Base-by-base conservation (phyloP, 2,113 vertebrate genomes). In the Aphelocoma coerulescens region DNA sequence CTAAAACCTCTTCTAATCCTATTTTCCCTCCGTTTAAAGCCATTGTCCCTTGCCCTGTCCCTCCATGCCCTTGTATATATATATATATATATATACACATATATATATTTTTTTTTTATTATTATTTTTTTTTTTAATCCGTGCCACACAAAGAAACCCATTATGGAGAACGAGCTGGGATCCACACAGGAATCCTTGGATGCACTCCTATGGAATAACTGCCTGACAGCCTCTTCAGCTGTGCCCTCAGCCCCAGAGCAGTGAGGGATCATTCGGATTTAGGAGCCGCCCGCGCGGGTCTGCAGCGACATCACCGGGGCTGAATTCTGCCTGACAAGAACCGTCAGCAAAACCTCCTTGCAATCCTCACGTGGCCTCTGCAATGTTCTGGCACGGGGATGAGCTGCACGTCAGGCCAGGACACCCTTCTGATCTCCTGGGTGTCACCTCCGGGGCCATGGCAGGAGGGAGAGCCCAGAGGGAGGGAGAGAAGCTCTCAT, bases 351-450 rank as follows among this genome's bases (percentile, higher is more conserved):
- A 16, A 28, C 59, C 68, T 30, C 7, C 13, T 4, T 71, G 8
- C 26, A 33, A 16, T 14, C 93, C 80, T 76, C 32, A 55, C 2
- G 11, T 0, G 55, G 69, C 37, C 59, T 10, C 59, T 3, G 1
- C 3, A 74, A 46, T 1, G 2, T 11, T 12, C 35, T 1, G 1
- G 15, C 41, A 6, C 1, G 23, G 49, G 52, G 46, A 54, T 8
- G 54, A 37, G 63, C 69, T 16, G 18, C 85, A 77, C 43, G 3
- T 23, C 48, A 35, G 26, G 5, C 37, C 27, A 5, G 4, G 8
- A 48, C 39, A 24, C 30, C 43, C 14, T n/a, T 11, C 30, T 61
- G 19, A 33, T 23, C 14, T 57, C 10, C 33, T 32, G 63, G 24
- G 11, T 18, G 23, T 3, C 66, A 26, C 6, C 55, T 11, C 14